Evolutionary conservation across 1,140 invertebrate species (phyloP), one percentile per base, ranked within the genome.

Genomic region (Rhopalosiphum padi): DNA sequence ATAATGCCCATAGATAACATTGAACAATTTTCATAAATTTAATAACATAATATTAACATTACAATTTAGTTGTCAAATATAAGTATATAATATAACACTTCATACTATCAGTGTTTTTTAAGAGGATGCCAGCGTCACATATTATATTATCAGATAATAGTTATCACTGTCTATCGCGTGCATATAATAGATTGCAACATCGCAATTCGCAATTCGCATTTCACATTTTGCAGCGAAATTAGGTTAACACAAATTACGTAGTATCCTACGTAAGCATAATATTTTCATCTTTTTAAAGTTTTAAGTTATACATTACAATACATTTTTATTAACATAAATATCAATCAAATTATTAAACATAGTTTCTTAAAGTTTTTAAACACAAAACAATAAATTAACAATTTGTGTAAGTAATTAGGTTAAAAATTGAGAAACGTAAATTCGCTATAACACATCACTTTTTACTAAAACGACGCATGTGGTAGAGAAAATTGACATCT

Each of bases 21-120:
- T 77, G 5, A 77, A 77, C 15, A 77, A 77, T 77, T 68, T 68
- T 2, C 60, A 68, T 68, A 68, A 9, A n/a, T 30, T 77, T 77
- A n/a, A 77, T 77, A 77, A 77, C 15, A 77, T 77, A 77, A 77
- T 77, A 35, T 77, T 77, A 77, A 77, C 15, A 77, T 77, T 77
- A 77, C 15, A 77, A 77, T 77, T 77, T 77, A 77, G 60, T n/a
- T 77, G 60, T n/a, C 60, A 77, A 77, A 77, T 77, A 77, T n/a
- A 77, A 77, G 60, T 77, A 15, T n/a, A n/a, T 4, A 60, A n/a
- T 3, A 60, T 77, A 77, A n/a, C n/a, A 77, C 60, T 77, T 77
- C 60, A 77, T 77, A 77, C 60, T 77, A 77, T 77, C 60, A 77
- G 60, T 77, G 15, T 77, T 77, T 77, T 68, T 77, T 77, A 77